Conservation (phyloP, 2,113 vertebrate genomes). For the Halcyon malimbica region DNA sequence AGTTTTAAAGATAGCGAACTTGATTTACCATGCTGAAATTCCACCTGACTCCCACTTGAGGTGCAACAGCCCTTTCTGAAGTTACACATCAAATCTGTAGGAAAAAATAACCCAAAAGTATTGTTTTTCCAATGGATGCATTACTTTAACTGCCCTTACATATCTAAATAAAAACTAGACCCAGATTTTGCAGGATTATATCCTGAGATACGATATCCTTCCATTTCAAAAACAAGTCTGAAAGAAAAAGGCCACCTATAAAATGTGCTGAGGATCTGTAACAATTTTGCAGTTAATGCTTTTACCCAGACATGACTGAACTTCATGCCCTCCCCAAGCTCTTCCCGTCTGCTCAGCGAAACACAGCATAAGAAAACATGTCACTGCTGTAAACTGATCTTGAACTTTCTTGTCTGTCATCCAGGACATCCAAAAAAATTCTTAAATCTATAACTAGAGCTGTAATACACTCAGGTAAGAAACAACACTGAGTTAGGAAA, state of each 20-base stretch:
- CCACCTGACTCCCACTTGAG: background rate
- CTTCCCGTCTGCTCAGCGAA: background rate
- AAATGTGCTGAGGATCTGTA: background rate
- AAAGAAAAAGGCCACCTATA: background rate
- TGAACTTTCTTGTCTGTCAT: conserved; percentile 22
- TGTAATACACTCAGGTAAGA: background rate
- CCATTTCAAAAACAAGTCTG: background rate
- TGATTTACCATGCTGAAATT: background rate
- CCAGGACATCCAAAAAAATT: conserved; percentile 8
- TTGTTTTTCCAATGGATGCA: background rate
- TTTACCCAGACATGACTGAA: conserved; percentile 41
- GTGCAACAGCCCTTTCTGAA: background rate
- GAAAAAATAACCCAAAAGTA: background rate
- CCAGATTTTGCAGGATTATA: background rate
- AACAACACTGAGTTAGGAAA: background rate
- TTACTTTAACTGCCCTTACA: background rate
- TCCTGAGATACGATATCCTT: background rate
- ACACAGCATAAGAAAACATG: conserved; percentile 36
- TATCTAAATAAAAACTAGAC: background rate
- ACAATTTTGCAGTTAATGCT: conserved; percentile 26
- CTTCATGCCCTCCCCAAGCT: conserved; percentile 15
- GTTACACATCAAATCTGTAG: background rate
- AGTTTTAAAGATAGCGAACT: background rate
- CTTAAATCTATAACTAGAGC: background rate
- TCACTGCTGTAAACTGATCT: conserved; percentile 42